A percentile compares a stretch with the other conserved stretches of the same genome.
phyloP scores from a whole-genome alignment of 2,888 invertebrate species.

The Drosophila anomalata region DNA sequence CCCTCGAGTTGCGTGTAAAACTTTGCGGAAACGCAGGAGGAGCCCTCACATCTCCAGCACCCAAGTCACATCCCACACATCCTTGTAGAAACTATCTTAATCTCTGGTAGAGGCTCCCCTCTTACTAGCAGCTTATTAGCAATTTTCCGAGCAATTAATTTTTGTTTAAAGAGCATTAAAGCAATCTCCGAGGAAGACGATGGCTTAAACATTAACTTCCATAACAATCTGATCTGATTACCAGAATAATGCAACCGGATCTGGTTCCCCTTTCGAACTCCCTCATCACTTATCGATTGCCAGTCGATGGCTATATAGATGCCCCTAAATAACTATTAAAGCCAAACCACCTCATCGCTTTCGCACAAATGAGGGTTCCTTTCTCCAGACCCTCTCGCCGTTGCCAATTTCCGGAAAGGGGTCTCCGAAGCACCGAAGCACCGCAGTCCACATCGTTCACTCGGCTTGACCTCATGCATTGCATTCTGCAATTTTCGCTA shows the following conservation, averaged over 20 bases:
- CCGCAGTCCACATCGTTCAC: constrained; percentile 21
- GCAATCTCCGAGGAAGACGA: not conserved
- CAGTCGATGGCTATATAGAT: constrained; percentile 39
- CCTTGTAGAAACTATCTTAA: constrained; percentile 48
- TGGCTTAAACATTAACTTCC: not conserved
- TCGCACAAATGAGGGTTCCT: constrained; percentile 39
- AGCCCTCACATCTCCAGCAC: not conserved
- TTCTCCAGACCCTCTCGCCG: not conserved
- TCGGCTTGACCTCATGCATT: constrained; percentile 43
- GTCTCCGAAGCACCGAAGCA: not conserved
- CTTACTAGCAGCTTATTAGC: constrained; percentile 61
- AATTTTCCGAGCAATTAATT: constrained; percentile 80
- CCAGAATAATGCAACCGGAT: not conserved
- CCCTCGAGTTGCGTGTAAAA: constrained; percentile 5
- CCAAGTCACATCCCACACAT: constrained; percentile 37
- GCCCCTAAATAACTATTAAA: constrained; percentile 45
- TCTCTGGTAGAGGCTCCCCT: constrained; percentile 43
- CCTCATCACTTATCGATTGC: constrained; percentile 39
- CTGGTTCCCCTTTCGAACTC: not conserved
- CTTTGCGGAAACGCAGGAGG: constrained; percentile 13
- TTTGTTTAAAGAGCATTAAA: constrained; percentile 66
- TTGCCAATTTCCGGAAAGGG: constrained; percentile 30
- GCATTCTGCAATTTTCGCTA: constrained; percentile 51
- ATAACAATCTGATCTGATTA: not conserved
- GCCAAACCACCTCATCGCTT: constrained; percentile 40